These are phyloP conservation scores for Meganola albula DNA, from an alignment of 2,888 invertebrate species.

Conservation along the genomic window DNA sequence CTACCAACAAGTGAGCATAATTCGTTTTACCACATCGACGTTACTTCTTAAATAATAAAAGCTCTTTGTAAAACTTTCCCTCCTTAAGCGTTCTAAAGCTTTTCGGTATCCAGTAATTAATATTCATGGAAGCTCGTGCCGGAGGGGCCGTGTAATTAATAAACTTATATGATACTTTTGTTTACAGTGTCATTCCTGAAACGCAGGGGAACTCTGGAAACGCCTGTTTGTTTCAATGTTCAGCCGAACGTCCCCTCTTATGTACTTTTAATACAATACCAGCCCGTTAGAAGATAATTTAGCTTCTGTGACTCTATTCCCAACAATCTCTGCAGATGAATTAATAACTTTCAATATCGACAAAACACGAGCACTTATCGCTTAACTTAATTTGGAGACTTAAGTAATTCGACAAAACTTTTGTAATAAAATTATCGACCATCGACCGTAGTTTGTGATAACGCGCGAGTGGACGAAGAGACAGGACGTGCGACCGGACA, in stretches of 20 bases:
- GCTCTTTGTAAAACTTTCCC: conserved; percentile 78
- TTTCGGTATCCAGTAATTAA: conserved; percentile 77
- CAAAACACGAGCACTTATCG: conserved; percentile 58
- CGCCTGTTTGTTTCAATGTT: conserved; percentile 38
- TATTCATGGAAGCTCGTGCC: conserved; percentile 75
- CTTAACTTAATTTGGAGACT: conserved; percentile 73
- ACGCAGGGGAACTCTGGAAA: conserved; percentile 45
- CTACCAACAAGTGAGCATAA: conserved; percentile 45
- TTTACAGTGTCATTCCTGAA: conserved; percentile 74
- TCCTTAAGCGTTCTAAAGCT: conserved; percentile 76
- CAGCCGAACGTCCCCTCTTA: conserved; percentile 23
- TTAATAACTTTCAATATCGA: conserved; percentile 57
- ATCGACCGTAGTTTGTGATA: conserved; percentile 63
- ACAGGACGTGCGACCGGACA: conserved; percentile 59
- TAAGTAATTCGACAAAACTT: conserved; percentile 74
- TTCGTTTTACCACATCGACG: conserved; percentile 68
- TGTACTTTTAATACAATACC: conserved; percentile 16
- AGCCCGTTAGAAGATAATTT: conserved; percentile 16
- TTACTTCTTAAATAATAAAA: conserved; percentile 77
- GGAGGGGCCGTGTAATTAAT: conserved; percentile 76
- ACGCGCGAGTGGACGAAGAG: conserved; percentile 46
- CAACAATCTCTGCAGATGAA: conserved; percentile 32
- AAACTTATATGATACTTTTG: conserved; percentile 79
- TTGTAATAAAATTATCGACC: conserved; percentile 75
- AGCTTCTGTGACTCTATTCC: conserved; percentile 16